Conservation (phyloP, 1,140 invertebrate species). For the Drosophila athabasca region DNA sequence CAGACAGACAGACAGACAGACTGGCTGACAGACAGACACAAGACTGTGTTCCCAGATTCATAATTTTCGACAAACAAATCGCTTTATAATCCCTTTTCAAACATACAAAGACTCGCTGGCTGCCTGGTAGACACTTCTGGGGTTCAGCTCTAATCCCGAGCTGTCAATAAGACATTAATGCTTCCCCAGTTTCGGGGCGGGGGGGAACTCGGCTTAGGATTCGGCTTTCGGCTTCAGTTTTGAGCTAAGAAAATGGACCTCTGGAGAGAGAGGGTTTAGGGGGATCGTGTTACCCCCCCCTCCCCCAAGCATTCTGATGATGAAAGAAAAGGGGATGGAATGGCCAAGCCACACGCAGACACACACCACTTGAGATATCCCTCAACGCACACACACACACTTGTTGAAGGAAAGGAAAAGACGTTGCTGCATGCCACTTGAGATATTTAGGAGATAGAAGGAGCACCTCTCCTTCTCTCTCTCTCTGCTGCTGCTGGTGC, state of each 20-base stretch:
- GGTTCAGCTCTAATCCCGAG: slow-evolving; percentile 72
- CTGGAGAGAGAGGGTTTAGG: slow-evolving; percentile 5
- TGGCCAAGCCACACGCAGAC: slow-evolving; percentile 27
- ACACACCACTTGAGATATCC: slow-evolving; percentile 17
- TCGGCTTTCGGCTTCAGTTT: slow-evolving; percentile 27
- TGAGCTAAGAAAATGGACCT: too few relatives aligned
- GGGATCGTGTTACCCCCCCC: slow-evolving; percentile 62
- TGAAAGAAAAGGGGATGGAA: slow-evolving; percentile 77
- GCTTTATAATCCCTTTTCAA: slow-evolving; percentile 82
- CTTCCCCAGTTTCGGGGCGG: slow-evolving; percentile 45
- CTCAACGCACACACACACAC: slow-evolving; percentile 32
- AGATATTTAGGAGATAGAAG: slow-evolving; percentile 24
- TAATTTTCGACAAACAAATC: slow-evolving; percentile 81
- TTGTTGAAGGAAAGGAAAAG: slow-evolving; percentile 43
- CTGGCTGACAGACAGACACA: slow-evolving; percentile 1
- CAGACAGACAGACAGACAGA: neutral
- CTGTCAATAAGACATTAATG: slow-evolving; percentile 81
- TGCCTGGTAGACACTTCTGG: slow-evolving; percentile 55
- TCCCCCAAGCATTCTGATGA: slow-evolving; percentile 36
- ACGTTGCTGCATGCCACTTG: slow-evolving; percentile 37
- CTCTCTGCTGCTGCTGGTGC: slow-evolving; percentile 23
- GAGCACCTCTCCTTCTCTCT: neutral
- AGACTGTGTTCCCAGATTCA: slow-evolving; percentile 66
- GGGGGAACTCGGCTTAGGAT: slow-evolving; percentile 19
- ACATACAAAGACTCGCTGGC: slow-evolving; percentile 47